Evolutionary conservation across 2,113 vertebrate species (phyloP).

Genomic region (Oncorhynchus gorbuscha): DNA sequence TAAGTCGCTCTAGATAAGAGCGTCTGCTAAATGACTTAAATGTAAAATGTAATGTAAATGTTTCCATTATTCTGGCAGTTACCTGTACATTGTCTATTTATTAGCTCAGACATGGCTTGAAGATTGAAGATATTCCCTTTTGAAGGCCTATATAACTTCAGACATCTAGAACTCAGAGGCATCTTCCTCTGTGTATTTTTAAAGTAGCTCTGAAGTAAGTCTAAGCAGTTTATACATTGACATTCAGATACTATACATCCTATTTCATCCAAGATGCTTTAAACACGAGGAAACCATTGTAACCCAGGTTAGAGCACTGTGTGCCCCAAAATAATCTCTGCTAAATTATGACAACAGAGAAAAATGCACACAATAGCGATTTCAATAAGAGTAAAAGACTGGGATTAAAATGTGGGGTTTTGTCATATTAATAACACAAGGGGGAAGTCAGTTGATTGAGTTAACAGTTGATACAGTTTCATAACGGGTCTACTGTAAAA

Average conservation of each 20-base stretch:
- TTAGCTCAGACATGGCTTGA: too few species aligned
- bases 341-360: conserved; percentile 50
- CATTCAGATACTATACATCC: conserved; percentile 44
- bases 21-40: too few species aligned
- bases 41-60: too few species aligned
- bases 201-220: conserved; percentile 38
- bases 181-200: conserved; percentile 24
- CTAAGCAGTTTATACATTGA: conserved; percentile 34
- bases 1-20: too few species aligned
- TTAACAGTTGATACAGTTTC: conserved; percentile 30
- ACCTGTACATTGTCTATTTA: too few species aligned
- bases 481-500: conserved; percentile 25
- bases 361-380: not conserved
- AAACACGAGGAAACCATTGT: conserved; percentile 67
- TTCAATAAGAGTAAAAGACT: conserved; percentile 17
- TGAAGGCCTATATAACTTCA: too few species aligned
- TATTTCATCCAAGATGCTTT: conserved; percentile 49
- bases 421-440: conserved; percentile 12
- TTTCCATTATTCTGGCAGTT: too few species aligned
- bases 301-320: conserved; percentile 33
- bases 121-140: too few species aligned
- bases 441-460: conserved; percentile 31
- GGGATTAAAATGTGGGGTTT: conserved; percentile 35
- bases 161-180: not conserved
- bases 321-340: conserved; percentile 45